Conservation (phyloP, 2,113 vertebrate genomes). For the Sinocyclocheilus anophthalmus region DNA sequence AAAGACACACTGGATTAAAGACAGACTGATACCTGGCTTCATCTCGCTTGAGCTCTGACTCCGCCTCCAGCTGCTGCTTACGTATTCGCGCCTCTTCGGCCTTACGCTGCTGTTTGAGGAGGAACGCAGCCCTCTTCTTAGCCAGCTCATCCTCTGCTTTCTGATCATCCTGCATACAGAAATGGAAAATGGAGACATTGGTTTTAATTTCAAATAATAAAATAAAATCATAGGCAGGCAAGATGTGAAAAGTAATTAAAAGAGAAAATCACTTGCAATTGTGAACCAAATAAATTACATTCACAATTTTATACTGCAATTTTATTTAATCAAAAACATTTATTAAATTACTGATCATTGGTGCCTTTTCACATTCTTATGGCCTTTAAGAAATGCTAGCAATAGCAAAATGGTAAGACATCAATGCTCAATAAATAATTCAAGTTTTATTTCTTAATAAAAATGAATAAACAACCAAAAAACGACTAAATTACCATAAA, state of each 20-base stretch:
- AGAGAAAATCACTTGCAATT: no score
- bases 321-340: not conserved
- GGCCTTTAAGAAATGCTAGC: not conserved
- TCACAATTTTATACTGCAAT: not conserved
- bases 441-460: not conserved
- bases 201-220: not conserved
- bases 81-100: constrained; percentile 87
- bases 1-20: not conserved
- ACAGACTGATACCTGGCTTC: constrained; percentile 82
- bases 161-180: constrained; percentile 84
- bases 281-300: no score
- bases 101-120: constrained; percentile 94
- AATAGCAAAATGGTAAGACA: not conserved
- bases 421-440: not conserved
- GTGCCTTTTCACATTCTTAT: not conserved
- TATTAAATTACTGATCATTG: not conserved
- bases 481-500: no score
- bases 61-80: constrained; percentile 88
- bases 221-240: not conserved
- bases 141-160: constrained; percentile 93
- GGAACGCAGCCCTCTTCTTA: constrained; percentile 90
- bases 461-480: no score
- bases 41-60: constrained; percentile 89
- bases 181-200: not conserved
- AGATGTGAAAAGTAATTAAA: no score